These are phyloP conservation scores for Hydractinia symbiolongicarpus DNA, from an alignment of 30 jellyfish, hydroid and myxozoan genomes.

Conservation along the genomic window DNA sequence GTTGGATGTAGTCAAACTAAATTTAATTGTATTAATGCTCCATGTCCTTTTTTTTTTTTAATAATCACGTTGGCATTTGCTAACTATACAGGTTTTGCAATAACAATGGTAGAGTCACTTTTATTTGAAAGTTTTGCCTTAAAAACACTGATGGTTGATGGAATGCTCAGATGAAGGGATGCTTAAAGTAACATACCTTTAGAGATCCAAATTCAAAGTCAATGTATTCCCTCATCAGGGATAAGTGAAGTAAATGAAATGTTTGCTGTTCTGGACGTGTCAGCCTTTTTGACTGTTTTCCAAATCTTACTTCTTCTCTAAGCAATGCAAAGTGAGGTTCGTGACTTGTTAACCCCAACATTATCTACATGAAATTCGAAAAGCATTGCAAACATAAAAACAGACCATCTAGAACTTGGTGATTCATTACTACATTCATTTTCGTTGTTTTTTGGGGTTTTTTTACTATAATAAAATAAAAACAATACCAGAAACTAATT, in stretches of 20 bases:
- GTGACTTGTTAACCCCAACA: conserved; percentile 76
- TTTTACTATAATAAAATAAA: background rate
- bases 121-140: no score
- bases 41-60: no score
- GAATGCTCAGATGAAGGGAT: no score
- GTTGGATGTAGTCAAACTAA: no score
- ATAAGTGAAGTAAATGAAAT: conserved; percentile 73
- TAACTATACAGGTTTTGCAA: no score
- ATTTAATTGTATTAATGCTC: no score
- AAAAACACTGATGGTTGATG: no score
- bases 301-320: conserved; percentile 94
- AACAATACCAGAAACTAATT: no score
- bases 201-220: conserved; percentile 71
- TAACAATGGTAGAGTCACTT: no score
- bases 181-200: conserved; percentile 39
- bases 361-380: conserved; percentile 34
- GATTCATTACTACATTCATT: background rate
- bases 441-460: background rate
- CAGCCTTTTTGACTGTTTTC: conserved; percentile 77
- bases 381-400: background rate
- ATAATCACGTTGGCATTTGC: no score
- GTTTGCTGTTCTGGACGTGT: conserved; percentile 75
- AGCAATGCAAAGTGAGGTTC: conserved; percentile 94
- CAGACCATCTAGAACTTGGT: background rate
- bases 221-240: conserved; percentile 85